Base-by-base conservation (phyloP, 2,113 vertebrate species). In the Litocranius walleri region DNA sequence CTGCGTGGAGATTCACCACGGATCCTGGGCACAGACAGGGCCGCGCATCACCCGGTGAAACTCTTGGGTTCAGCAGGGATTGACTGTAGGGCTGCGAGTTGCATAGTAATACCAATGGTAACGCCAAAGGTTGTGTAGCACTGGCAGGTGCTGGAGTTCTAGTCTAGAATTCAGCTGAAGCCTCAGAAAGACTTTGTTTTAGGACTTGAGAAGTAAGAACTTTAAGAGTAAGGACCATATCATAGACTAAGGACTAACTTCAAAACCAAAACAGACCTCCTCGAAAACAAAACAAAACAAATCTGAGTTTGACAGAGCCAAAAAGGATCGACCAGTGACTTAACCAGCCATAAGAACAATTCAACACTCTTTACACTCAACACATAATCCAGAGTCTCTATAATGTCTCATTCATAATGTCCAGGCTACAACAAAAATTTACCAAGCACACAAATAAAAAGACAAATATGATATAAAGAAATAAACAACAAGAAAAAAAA, bases 171-270 rank as follows among this genome's bases (percentile, higher is more conserved):
- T 90, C 74, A 90, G 45, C 11, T 56, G 67, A 82, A 27, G 94
- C 11, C 7, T 2, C 21, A 93, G 43, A 62, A 80, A 96, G 54
- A 74, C 4, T 15, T 7, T 81, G 50, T 36, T n/a, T 92, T 91
- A 62, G 74, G 74, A 95, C 21, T 80, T 95, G 29, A 62, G 78
- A 93, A 87, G 33, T 56, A 81, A 86, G 62, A 87, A 83, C 33
- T 57, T 88, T 59, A 94, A 48, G 61, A 81, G 30, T 91, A 93
- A 89, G 57, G 33, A 61, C 33, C 33, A 80, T 27, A 96, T 50
- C 77, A 57, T n/a, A 95, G 1, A 85, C n/a, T 84, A 89, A 95
- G 61, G 36, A 95, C 61, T 87, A 80, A 92, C 87, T 64, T 93
- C 29, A 90, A 95, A 94, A 94, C 52, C 27, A 29, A 92, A 94